These are phyloP conservation scores for Petrocephalus schoutedeni DNA, from an alignment of 2,797 vertebrate genomes.

Conservation along the genomic window DNA sequence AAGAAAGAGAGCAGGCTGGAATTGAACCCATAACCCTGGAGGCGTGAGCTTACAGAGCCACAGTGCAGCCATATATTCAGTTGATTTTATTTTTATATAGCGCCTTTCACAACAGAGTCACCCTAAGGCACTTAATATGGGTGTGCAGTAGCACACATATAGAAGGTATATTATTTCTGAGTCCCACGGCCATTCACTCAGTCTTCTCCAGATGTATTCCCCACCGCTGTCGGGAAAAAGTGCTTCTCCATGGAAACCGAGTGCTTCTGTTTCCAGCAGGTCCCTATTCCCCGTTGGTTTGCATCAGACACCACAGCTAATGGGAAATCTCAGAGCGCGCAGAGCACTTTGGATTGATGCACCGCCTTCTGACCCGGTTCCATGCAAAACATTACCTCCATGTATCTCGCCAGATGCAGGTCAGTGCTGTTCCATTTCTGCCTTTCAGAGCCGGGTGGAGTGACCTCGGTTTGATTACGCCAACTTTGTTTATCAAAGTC, in stretches of 20 bases:
- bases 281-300: background rate
- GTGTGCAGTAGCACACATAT: background rate
- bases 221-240: background rate
- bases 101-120: background rate
- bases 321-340: background rate
- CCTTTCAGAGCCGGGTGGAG: background rate
- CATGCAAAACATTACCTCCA: background rate
- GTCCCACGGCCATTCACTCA: background rate
- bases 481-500: background rate
- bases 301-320: background rate
- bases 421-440: background rate
- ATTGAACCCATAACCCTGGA: background rate
- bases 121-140: background rate
- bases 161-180: background rate
- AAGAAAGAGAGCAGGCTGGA: background rate
- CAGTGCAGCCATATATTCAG: background rate
- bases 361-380: background rate
- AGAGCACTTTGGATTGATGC: background rate
- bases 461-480: background rate
- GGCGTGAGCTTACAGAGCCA: background rate
- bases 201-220: background rate
- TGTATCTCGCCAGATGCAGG: background rate
- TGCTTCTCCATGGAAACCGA: background rate
- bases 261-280: background rate
- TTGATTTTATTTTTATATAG: background rate